A percentile compares a stretch with the other conserved stretches of the same genome.
Conservation (phyloP, 2,113 vertebrate species). For the Rhipidura dahli region DNA sequence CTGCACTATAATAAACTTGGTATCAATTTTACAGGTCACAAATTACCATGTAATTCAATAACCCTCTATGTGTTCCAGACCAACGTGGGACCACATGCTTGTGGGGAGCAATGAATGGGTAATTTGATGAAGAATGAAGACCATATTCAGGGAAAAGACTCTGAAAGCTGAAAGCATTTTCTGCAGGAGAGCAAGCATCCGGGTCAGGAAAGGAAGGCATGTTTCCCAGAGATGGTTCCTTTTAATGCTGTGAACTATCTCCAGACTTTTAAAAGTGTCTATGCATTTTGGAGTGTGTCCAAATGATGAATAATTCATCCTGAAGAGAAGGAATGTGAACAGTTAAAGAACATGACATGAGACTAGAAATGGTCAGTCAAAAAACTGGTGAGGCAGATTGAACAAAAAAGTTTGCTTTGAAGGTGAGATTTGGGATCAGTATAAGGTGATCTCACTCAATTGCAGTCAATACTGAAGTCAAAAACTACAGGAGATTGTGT, state of each 20-base stretch:
- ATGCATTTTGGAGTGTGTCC: background rate
- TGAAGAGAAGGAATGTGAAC: background rate
- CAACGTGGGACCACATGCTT: background rate
- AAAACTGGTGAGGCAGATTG: background rate
- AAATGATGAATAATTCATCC: slow-evolving; percentile 4
- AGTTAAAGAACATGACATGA: background rate
- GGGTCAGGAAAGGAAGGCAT: background rate
- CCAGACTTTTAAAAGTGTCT: background rate
- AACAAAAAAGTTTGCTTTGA: background rate
- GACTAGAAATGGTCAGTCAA: background rate
- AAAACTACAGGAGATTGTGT: background rate
- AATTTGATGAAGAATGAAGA: slow-evolving; percentile 41
- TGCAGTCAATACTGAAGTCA: background rate
- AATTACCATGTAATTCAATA: slow-evolving; percentile 70
- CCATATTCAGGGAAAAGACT: background rate
- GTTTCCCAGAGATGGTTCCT: background rate
- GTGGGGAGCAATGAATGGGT: slow-evolving; percentile 12
- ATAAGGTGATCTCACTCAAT: background rate
- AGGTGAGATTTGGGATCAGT: background rate
- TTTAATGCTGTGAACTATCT: background rate
- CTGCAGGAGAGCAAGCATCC: background rate
- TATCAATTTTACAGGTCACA: slow-evolving; percentile 72
- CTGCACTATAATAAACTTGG: slow-evolving; percentile 64
- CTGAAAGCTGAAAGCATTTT: background rate
- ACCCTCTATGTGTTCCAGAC: slow-evolving; percentile 53